Conservation (phyloP, 2,113 vertebrate species). For the Athene noctua region DNA sequence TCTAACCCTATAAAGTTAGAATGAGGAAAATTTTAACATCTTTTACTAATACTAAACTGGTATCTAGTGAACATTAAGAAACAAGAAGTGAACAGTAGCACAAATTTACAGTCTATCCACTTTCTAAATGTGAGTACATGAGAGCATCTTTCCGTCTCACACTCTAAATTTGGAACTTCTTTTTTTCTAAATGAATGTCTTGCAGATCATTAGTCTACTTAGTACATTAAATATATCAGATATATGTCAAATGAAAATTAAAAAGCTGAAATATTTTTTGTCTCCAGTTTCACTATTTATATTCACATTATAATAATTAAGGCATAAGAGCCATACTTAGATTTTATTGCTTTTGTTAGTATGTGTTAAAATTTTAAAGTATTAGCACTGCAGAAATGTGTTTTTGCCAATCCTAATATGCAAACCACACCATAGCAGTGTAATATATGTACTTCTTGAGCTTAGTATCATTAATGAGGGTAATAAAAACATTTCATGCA, state of each 20-base stretch:
- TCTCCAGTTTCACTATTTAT: background rate
- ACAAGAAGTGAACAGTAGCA: background rate
- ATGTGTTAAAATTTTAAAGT: background rate
- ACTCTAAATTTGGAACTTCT: background rate
- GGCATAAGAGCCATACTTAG: background rate
- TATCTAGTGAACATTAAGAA: background rate
- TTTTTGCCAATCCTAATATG: background rate
- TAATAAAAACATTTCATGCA: background rate
- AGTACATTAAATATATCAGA: background rate
- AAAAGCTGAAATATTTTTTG: background rate
- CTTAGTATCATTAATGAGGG: conserved; percentile 12
- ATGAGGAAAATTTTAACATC: background rate
- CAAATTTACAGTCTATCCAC: background rate
- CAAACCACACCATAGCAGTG: background rate
- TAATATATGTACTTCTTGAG: background rate
- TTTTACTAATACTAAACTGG: background rate
- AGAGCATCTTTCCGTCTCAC: background rate
- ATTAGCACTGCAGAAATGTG: background rate
- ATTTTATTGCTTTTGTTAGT: background rate
- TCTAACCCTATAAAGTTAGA: background rate
- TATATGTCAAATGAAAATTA: background rate
- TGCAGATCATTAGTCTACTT: background rate
- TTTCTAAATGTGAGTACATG: background rate
- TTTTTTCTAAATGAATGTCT: background rate
- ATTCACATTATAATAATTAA: background rate